Percentiles rank a stretch among this genome's conserved stretches.
phyloP scores from a whole-genome alignment of 2,113 vertebrate species.

The Paralichthys olivaceus region DNA sequence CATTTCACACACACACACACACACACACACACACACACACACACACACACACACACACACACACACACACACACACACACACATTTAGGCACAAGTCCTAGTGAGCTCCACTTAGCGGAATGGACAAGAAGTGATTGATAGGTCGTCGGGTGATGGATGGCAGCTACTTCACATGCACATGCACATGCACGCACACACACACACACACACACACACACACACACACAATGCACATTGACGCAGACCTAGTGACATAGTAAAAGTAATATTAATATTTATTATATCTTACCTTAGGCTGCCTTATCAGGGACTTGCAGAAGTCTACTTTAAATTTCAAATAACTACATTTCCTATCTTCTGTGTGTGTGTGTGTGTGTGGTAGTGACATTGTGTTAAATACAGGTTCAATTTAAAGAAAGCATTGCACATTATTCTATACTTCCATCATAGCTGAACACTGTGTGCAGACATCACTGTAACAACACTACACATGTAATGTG shows the following conservation, averaged over 20 bases:
- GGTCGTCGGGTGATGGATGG: conserved; percentile 58
- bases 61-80: conserved; percentile 11
- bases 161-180: conserved; percentile 23
- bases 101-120: conserved; percentile 69
- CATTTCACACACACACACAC: conserved; percentile 12
- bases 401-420: conserved; percentile 28
- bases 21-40: conserved; percentile 14
- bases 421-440: conserved; percentile 11
- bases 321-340: conserved; percentile 72
- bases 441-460: conserved; percentile 18
- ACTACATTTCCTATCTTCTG: conserved; percentile 33
- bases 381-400: conserved; percentile 32
- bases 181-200: conserved; percentile 1
- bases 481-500: neutral
- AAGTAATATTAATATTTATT: conserved; percentile 63
- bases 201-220: conserved; percentile 11
- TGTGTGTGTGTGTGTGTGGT: conserved; percentile 14
- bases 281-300: conserved; percentile 52
- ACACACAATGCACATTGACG: conserved; percentile 14
- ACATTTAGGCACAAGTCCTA: conserved; percentile 12
- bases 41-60: conserved; percentile 11
- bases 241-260: conserved; percentile 46
- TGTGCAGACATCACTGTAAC: conserved; percentile 16
- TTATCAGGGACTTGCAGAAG: conserved; percentile 69
- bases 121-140: conserved; percentile 71